Evolutionary conservation across 2,888 invertebrate species (phyloP), one percentile per base, ranked within the genome.

Genomic region (Alentia gelatinosa): DNA sequence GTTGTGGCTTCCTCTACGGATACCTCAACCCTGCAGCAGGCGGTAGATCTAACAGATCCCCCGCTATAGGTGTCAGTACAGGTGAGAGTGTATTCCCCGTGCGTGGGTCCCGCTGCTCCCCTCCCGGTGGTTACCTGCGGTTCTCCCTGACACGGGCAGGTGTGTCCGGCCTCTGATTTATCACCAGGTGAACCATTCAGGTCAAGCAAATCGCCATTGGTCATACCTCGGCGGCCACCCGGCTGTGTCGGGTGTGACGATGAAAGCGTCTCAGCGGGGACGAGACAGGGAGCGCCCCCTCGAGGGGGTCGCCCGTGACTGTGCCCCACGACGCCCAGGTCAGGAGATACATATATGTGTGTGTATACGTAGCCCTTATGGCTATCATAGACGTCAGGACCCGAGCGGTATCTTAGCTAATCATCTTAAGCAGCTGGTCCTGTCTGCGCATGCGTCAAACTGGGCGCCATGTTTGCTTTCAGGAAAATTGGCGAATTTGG

Each of bases 151-250:
- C 56, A 5, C 68, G 68, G 33, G 68, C 68, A 68, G 68, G 68
- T 68, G 68, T 68, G 30, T 30, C n/a, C 15, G 30, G 1, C 3
- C 30, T 30, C 15, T 68, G 26, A 30, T 9, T 30, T 68, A 68
- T 26, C 30, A 12, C 68, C 1, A 68, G 68, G 68, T 68, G 68
- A 68, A 30, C 68, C 30, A 3, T 68, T 30, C 5, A 68, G 68
- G 30, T 68, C 68, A 68, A 68, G 68, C 68, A 68, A 30, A 68
- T 68, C 68, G 68, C 68, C 68, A 68, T 68, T 68, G 68, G 68
- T 68, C 68, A 68, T 68, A 68, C 68, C 68, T 68, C 30, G n/a
- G 26, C 12, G 12, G n/a, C 68, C 23, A 68, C 26, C 68, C 68
- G 30, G 30, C 68, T 26, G 26, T 68, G 68, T 19, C 68, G 33